phyloP scores from a whole-genome alignment of 2,888 invertebrate genomes.

The Brachyopa scutellaris region DNA sequence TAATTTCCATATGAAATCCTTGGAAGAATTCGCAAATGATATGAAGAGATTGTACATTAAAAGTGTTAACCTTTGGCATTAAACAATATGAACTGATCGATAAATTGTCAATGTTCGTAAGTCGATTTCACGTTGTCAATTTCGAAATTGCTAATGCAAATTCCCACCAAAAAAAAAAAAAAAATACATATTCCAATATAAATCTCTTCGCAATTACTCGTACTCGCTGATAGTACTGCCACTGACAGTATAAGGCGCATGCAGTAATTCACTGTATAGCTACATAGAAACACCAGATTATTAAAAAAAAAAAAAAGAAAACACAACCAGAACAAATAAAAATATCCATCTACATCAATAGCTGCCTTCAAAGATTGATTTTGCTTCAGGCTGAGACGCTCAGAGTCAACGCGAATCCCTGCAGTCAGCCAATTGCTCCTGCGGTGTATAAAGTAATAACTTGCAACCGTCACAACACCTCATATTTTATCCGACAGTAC shows the following conservation, averaged over 20 bases:
- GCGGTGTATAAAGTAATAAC: slow-evolving; percentile 59
- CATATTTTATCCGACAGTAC: slow-evolving; percentile 27
- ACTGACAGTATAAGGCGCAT: slow-evolving; percentile 8
- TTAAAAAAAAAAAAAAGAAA: too few species aligned
- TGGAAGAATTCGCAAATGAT: too few species aligned
- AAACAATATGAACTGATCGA: too few species aligned
- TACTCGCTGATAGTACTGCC: slow-evolving; percentile 7
- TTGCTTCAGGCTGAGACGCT: slow-evolving; percentile 27
- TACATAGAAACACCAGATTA: too few species aligned
- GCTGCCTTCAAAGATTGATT: slow-evolving; percentile 43
- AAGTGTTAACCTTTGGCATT: too few species aligned
- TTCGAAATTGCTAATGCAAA: slow-evolving; percentile 24
- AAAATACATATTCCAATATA: slow-evolving; percentile 42
- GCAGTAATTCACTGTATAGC: slow-evolving; percentile 23
- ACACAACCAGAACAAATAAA: not conserved
- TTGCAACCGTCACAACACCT: slow-evolving; percentile 69
- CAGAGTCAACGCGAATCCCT: slow-evolving; percentile 57
- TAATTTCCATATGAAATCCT: too few species aligned
- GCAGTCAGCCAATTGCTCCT: slow-evolving; percentile 47
- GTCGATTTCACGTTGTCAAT: not conserved
- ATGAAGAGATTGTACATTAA: too few species aligned
- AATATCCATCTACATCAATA: slow-evolving; percentile 18
- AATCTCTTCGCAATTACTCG: not conserved
- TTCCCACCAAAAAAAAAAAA: slow-evolving; percentile 9
- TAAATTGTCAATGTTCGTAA: too few species aligned